These are phyloP conservation scores for Schrankia costaestrigalis DNA, from an alignment of 2,888 invertebrate species.

Conservation along the genomic window DNA sequence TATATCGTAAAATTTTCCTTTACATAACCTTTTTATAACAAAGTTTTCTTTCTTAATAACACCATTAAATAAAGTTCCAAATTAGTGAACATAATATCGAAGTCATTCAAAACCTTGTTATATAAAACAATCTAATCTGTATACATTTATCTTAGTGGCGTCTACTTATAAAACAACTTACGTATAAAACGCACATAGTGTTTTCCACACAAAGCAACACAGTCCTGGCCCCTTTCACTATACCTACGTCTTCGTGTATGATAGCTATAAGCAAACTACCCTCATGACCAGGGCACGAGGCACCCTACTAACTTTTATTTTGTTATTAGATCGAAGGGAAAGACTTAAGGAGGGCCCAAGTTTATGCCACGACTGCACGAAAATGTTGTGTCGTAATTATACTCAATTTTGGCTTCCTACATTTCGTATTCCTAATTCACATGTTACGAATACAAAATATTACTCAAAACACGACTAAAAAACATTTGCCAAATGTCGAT, in stretches of 20 bases:
- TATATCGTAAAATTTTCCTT: no score
- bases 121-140: no score
- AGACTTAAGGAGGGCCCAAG: conserved; percentile 41
- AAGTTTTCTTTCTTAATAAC: no score
- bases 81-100: no score
- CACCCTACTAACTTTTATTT: conserved; percentile 76
- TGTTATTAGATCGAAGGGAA: conserved; percentile 63
- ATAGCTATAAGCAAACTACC: conserved; percentile 39
- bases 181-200: conserved; percentile 22
- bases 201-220: conserved; percentile 3
- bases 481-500: no score
- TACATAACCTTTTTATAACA: no score
- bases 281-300: conserved; percentile 59
- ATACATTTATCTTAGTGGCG: neutral
- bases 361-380: conserved; percentile 20
- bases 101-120: no score
- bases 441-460: no score
- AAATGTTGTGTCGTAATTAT: conserved; percentile 16
- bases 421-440: conserved; percentile 7
- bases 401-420: neutral
- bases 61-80: no score
- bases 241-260: conserved; percentile 39
- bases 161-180: conserved; percentile 8
- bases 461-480: no score
- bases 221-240: conserved; percentile 31